Conservation (phyloP, 1,140 invertebrate species). For the Caenorhabditis tropicalis region DNA sequence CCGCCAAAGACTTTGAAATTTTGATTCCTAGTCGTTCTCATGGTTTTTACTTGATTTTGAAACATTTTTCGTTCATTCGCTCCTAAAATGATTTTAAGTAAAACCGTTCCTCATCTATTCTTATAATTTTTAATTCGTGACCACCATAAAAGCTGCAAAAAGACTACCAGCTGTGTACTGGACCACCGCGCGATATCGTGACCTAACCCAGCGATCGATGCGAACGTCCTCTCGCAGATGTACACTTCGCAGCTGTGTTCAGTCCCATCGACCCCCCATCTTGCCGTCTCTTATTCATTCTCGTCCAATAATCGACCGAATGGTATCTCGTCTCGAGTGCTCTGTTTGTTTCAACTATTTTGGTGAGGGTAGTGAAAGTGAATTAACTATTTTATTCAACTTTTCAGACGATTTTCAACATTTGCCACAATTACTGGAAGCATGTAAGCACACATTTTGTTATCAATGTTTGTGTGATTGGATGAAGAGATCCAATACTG, state of each 20-base stretch:
- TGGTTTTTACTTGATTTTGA: no score
- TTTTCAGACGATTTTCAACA: constrained; percentile 13
- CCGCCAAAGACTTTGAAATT: no score
- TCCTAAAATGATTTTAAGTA: no score
- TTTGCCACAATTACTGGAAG: neutral
- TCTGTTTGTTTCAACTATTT: neutral
- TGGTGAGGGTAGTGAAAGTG: neutral
- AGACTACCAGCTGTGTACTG: neutral
- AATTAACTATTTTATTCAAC: neutral
- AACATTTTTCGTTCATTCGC: no score
- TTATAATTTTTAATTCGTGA: no score
- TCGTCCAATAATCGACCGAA: neutral
- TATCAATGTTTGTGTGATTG: neutral
- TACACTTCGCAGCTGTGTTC: constrained; percentile 14
- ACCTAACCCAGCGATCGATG: neutral
- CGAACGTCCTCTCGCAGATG: neutral
- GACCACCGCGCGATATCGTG: constrained; percentile 1
- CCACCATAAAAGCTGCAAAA: no score
- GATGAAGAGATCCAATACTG: neutral
- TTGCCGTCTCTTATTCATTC: neutral
- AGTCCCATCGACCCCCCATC: neutral
- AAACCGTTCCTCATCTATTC: no score
- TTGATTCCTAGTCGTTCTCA: no score
- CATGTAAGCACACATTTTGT: neutral
- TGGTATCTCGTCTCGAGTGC: constrained; percentile 14